These are phyloP conservation scores for Orchesella flavescens DNA, from an alignment of 2,888 invertebrate species.

Conservation along the genomic window DNA sequence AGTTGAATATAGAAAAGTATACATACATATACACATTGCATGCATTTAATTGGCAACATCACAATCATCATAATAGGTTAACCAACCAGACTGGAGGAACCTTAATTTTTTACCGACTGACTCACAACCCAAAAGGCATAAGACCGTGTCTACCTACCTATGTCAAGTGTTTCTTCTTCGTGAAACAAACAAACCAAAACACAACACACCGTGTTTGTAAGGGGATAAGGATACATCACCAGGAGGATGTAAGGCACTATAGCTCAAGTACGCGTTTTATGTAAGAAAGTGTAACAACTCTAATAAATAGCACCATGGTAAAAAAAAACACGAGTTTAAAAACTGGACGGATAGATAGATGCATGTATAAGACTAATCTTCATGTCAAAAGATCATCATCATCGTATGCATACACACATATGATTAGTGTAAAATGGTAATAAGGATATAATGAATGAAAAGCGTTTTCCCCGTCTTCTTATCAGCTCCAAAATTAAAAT, in stretches of 20 bases:
- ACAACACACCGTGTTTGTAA: neutral
- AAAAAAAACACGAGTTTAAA: neutral
- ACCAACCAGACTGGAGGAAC: neutral
- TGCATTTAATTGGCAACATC: conserved; percentile 32
- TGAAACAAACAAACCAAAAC: conserved; percentile 13
- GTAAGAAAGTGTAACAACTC: conserved; percentile 45
- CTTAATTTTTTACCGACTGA: conserved; percentile 14
- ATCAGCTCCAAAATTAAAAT: neutral
- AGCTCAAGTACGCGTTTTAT: conserved; percentile 11
- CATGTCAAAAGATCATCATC: conserved; percentile 55
- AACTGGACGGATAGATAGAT: neutral
- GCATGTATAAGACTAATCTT: conserved; percentile 34
- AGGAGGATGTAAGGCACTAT: too few species aligned
- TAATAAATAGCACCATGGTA: conserved; percentile 26
- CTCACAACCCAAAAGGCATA: conserved; percentile 5
- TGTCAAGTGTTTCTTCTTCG: conserved; percentile 42
- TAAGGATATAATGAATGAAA: conserved; percentile 34
- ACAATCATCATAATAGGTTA: neutral
- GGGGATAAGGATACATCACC: too few species aligned
- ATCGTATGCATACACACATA: conserved; percentile 21
- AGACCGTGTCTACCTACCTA: neutral
- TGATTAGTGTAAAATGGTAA: conserved; percentile 22
- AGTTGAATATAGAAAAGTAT: too few species aligned
- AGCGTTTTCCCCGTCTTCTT: conserved; percentile 21
- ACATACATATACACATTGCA: conserved; percentile 22